A percentile compares a stretch with the other conserved stretches of the same genome.
phyloP scores from a whole-genome alignment of 2,888 invertebrate species.

The Epinotia brunnichana region DNA sequence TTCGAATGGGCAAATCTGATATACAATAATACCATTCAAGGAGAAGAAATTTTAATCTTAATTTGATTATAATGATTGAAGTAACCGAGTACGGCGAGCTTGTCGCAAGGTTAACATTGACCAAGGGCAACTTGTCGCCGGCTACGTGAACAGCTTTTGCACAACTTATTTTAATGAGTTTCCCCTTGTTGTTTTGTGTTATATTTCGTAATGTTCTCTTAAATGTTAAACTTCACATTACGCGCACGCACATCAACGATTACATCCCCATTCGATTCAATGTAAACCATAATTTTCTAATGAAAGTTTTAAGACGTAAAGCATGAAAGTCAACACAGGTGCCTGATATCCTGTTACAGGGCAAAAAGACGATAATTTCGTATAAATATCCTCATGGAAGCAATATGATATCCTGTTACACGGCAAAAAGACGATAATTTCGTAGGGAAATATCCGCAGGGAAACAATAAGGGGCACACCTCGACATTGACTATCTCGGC shows the following conservation, averaged over 20 bases:
- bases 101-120: constrained; percentile 44
- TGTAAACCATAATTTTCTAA: constrained; percentile 9
- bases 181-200: constrained; percentile 42
- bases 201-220: constrained; percentile 31
- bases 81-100: constrained; percentile 33
- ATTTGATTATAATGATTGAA: constrained; percentile 40
- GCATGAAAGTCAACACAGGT: constrained; percentile 8
- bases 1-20: constrained; percentile 1
- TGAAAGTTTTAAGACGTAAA: neutral
- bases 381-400: constrained; percentile 69
- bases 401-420: constrained; percentile 54
- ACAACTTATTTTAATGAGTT: constrained; percentile 43
- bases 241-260: neutral
- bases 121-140: constrained; percentile 42
- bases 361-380: constrained; percentile 53
- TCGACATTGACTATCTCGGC: constrained; percentile 52
- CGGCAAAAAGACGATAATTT: constrained; percentile 53
- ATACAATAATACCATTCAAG: neutral
- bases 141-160: constrained; percentile 41
- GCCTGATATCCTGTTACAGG: constrained; percentile 23
- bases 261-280: neutral
- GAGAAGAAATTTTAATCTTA: constrained; percentile 32
- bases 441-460: constrained; percentile 64
- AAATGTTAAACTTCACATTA: constrained; percentile 17
- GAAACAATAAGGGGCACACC: constrained; percentile 72